Base-by-base conservation (phyloP, 2,113 vertebrate genomes). In the Odocoileus virginianus region DNA sequence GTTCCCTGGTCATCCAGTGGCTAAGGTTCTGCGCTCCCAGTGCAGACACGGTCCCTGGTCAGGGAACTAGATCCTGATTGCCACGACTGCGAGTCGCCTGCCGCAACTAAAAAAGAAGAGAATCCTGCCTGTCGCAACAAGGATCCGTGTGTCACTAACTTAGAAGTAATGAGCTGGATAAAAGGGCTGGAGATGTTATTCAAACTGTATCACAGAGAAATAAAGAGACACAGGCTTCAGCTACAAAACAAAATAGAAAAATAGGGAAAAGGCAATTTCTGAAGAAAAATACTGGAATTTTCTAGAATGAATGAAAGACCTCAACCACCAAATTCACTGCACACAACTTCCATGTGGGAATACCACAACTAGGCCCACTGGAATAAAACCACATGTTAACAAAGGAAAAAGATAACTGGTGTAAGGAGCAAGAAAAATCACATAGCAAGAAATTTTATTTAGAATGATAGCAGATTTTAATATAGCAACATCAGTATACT, bases 41-140 rank as follows among this genome's bases (percentile, higher is more conserved):
- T 7, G 23, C 23, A 43, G 40, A 12, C 0, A 4, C 3, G 1
- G 1, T 7, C 40, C 3, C 40, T 43, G 71, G 12, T 76, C 71
- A 43, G 71, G 36, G 71, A 76, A 43, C 71, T 7, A 25, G 23
- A 25, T 43, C 71, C 71, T 27, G 40, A 40, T 13, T 0, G 5
- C 71, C 71, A 7, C n/a, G 40, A 6, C 4, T 71, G 0, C 5
- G 67, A 23, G n/a, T 12, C 1, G 36, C 67, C n/a, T 40, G 67
- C 19, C 5, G 9, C 9, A 40, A 11, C 71, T 76, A 9, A 27
- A 43, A 40, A 67, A 16, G 40, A 0, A 43, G 36, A 74, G 40
- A 76, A 27, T 43, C 12, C 40, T 43, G 71, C 40, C 40, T 43
- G 36, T 27, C 0, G 0, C 11, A 74, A 27, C 71, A 7, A 76